Evolutionary conservation across 2,797 vertebrate genomes (phyloP).

Genomic region (Acanthopagrus latus): DNA sequence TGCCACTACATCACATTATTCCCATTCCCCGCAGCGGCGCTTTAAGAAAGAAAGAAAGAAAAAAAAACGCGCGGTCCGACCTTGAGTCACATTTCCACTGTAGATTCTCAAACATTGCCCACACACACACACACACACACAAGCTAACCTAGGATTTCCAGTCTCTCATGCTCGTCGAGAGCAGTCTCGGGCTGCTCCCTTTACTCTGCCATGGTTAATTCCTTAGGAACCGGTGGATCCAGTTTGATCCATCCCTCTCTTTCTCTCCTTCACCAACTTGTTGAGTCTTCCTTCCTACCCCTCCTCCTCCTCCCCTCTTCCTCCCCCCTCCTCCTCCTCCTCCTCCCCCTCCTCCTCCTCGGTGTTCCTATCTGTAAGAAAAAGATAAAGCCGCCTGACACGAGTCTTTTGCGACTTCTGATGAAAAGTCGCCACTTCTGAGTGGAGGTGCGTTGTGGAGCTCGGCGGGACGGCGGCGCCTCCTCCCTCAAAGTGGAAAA

Average conservation of each 20-base stretch:
- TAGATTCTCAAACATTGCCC: conserved; percentile 56
- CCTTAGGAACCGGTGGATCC: conserved; percentile 99
- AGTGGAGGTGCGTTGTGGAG: background rate
- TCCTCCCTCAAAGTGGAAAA: conserved; percentile 73
- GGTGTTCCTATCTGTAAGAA: conserved; percentile 33
- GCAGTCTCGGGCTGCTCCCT: conserved; percentile 83
- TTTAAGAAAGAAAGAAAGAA: background rate
- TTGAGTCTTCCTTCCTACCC: conserved; percentile 80
- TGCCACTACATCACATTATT: conserved; percentile 27
- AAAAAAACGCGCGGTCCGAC: conserved; percentile 25
- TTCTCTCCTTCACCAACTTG: conserved; percentile 85
- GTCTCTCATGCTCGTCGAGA: conserved; percentile 77
- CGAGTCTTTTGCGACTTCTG: conserved; percentile 18
- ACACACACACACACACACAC: conserved; percentile 44
- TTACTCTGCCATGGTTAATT: conserved; percentile 88
- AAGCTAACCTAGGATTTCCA: conserved; percentile 67
- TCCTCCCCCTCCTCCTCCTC: background rate
- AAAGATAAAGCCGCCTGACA: too few species aligned
- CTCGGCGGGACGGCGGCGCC: conserved; percentile 57
- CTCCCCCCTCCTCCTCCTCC: conserved; percentile 21
- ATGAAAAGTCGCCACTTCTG: conserved; percentile 41
- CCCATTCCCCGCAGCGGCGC: conserved; percentile 13
- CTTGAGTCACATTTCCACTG: conserved; percentile 60
- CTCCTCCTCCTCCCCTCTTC: background rate
- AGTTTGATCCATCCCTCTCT: conserved; percentile 94